Percentiles rank a stretch among this genome's conserved stretches.
These are phyloP conservation scores for Engystomops pustulosus DNA, from an alignment of 2,113 vertebrate genomes.

Conservation along the genomic window DNA sequence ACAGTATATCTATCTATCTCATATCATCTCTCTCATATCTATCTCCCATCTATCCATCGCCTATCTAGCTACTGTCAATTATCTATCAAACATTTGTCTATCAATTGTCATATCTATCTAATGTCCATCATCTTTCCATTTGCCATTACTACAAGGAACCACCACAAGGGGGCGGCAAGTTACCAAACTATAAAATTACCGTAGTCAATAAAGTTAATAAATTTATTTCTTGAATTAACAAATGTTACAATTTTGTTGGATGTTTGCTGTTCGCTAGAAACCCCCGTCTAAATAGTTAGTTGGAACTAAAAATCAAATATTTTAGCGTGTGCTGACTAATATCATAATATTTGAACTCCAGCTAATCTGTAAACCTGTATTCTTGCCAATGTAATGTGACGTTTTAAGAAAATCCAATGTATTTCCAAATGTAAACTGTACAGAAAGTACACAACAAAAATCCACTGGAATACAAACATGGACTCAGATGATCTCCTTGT, in stretches of 20 bases:
- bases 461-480: background rate
- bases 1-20: no score
- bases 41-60: no score
- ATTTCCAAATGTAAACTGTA: background rate
- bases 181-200: background rate
- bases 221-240: no score
- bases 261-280: no score
- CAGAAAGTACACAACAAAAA: constrained; percentile 9
- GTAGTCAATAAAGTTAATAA: no score
- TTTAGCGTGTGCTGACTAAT: background rate
- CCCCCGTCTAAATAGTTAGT: no score
- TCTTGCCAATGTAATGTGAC: background rate
- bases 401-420: constrained; percentile 6
- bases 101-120: no score
- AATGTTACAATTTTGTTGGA: no score
- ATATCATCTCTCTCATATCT: no score
- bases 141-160: background rate
- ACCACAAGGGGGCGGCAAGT: background rate
- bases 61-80: no score
- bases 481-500: background rate
- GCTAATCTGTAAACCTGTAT: constrained; percentile 26
- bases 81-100: no score
- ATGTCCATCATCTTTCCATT: no score
- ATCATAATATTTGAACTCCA: background rate
- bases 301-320: background rate